A percentile compares a stretch with the other conserved stretches of the same genome.
Conservation (phyloP, 2,797 vertebrate species). For the Bradypodion pumilum region DNA sequence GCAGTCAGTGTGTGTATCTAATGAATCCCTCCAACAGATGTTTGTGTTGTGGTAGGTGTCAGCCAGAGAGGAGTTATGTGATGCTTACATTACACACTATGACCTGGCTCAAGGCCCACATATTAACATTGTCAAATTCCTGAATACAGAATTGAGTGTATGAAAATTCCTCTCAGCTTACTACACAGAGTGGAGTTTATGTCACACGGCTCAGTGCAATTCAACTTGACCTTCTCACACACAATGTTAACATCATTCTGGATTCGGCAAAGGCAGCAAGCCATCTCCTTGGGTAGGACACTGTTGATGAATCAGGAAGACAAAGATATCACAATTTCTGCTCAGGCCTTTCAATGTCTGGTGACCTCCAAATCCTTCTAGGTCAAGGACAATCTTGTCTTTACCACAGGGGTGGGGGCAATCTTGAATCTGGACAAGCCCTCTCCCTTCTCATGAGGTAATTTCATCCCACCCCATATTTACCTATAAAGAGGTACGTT, state of each 20-base stretch:
- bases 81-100: too few relatives aligned
- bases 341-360: background rate
- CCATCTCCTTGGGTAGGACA: constrained; percentile 35
- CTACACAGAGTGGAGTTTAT: constrained; percentile 37
- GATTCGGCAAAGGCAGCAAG: constrained; percentile 71
- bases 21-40: too few relatives aligned
- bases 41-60: too few relatives aligned
- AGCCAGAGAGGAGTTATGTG: too few relatives aligned
- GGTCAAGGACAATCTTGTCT: background rate
- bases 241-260: constrained; percentile 18
- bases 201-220: constrained; percentile 50
- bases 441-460: too few relatives aligned
- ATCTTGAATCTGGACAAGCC: too few relatives aligned
- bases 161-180: constrained; percentile 22
- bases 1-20: too few relatives aligned
- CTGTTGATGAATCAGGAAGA: constrained; percentile 50
- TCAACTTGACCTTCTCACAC: constrained; percentile 60
- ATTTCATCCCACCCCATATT: background rate
- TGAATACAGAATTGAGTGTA: background rate
- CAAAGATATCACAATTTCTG: background rate
- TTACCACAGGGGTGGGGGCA: background rate
- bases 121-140: background rate
- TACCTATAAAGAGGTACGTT: too few relatives aligned
- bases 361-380: background rate
- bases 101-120: background rate